Evolutionary conservation across 2,797 vertebrate species (phyloP).

Genomic region (Rousettus madagascariensis): DNA sequence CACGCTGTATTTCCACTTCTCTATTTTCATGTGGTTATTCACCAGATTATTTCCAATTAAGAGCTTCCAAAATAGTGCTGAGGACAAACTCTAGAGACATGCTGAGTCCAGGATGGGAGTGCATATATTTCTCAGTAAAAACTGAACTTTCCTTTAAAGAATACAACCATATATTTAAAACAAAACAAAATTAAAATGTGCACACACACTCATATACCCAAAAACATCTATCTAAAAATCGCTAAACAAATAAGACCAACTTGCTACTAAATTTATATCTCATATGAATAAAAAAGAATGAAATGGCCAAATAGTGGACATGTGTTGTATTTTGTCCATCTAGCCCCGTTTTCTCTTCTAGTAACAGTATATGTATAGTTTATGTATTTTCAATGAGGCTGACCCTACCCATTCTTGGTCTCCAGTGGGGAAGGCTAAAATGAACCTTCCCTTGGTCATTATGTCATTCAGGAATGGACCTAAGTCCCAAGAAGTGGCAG

Average conservation of each 20-base stretch:
- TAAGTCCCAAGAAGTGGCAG: not conserved
- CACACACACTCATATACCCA: not conserved
- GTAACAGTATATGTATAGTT: not conserved
- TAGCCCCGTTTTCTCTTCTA: not conserved
- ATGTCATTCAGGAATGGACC: not conserved
- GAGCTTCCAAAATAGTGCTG: not conserved
- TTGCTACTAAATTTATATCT: not conserved
- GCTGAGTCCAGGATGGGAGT: not conserved
- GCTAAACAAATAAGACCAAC: not conserved
- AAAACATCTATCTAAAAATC: not conserved
- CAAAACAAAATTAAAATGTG: not conserved
- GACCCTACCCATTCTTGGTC: not conserved
- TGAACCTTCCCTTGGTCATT: not conserved
- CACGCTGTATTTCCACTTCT: not conserved
- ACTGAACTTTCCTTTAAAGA: not conserved
- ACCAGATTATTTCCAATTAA: not conserved
- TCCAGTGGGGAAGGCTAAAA: not conserved
- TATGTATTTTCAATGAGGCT: not conserved
- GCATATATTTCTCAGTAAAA: slow-evolving; percentile 2
- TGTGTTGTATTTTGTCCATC: not conserved
- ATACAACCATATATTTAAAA: not conserved
- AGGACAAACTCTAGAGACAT: not conserved
- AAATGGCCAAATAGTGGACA: not conserved
- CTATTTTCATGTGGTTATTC: not conserved
- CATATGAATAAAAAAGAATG: not conserved